A percentile compares a stretch with the other conserved stretches of the same genome.
Evolutionary conservation across 2,113 vertebrate species (phyloP).

Genomic region (Sebastes schlegelii): DNA sequence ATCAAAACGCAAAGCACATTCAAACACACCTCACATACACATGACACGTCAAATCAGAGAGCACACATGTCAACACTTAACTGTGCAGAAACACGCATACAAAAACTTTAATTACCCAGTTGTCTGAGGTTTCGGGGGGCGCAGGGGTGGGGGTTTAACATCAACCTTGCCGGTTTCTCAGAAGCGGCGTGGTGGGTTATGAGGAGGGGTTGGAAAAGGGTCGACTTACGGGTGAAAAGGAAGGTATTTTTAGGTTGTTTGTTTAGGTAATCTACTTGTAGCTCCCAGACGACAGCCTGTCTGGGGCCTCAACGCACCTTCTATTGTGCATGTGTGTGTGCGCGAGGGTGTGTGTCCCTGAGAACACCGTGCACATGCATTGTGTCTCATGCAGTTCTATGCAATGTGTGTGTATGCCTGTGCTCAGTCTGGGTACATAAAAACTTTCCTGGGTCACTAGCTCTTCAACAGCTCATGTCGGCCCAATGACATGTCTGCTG

Average conservation of each 20-base stretch:
- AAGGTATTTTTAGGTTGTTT: slow-evolving; percentile 84
- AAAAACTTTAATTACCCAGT: slow-evolving; percentile 44
- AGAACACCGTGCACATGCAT: slow-evolving; percentile 23
- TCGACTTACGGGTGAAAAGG: slow-evolving; percentile 54
- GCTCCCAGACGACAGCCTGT: slow-evolving; percentile 80
- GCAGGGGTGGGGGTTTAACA: slow-evolving; percentile 30
- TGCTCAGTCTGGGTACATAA: slow-evolving; percentile 41
- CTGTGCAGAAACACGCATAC: slow-evolving; percentile 30
- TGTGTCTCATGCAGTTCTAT: slow-evolving; percentile 11
- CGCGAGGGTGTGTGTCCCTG: slow-evolving; percentile 45
- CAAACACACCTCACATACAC: neutral
- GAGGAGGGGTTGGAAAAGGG: slow-evolving; percentile 25
- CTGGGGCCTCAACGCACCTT: slow-evolving; percentile 81
- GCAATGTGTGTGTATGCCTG: slow-evolving; percentile 4
- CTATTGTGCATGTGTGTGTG: slow-evolving; percentile 75
- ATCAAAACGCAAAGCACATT: neutral
- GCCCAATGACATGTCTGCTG: slow-evolving; percentile 43
- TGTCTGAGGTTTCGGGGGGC: slow-evolving; percentile 39
- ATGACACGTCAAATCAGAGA: neutral
- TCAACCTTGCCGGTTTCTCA: slow-evolving; percentile 42
- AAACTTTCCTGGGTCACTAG: slow-evolving; percentile 63
- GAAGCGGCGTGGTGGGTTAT: slow-evolving; percentile 11
- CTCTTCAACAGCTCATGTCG: slow-evolving; percentile 70
- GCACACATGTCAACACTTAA: slow-evolving; percentile 46
- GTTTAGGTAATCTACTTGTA: slow-evolving; percentile 79